These are phyloP conservation scores for Cyanoderma ruficeps DNA, from an alignment of 2,113 vertebrate genomes.

Conservation along the genomic window DNA sequence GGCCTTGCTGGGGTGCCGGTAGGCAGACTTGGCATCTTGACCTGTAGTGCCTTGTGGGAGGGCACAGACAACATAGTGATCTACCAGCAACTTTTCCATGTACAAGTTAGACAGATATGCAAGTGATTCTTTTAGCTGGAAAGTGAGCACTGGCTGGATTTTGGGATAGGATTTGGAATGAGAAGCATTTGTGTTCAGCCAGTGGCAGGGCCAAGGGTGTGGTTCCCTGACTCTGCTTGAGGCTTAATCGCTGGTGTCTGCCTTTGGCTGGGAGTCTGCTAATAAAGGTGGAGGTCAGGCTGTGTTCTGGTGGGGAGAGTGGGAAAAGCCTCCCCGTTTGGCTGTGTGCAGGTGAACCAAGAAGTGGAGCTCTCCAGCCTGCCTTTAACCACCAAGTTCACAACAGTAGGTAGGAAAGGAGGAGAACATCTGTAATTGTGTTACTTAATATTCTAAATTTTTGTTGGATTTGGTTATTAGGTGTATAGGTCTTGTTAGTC, in stretches of 20 bases:
- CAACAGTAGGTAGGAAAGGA: not conserved
- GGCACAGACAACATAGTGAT: not conserved
- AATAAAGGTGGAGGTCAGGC: not conserved
- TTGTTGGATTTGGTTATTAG: not conserved
- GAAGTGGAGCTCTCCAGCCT: not conserved
- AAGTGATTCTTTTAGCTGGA: not conserved
- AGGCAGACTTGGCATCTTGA: not conserved
- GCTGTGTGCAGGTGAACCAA: not conserved
- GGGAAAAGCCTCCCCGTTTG: accelerated
- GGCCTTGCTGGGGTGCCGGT: not conserved
- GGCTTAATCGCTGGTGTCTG: not conserved
- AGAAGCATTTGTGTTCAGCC: not conserved
- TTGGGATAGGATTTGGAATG: not conserved
- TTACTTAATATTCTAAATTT: not conserved
- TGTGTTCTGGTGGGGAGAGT: not conserved
- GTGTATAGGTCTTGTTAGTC: not conserved
- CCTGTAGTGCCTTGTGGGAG: not conserved
- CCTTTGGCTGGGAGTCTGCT: not conserved
- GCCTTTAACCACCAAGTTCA: not conserved
- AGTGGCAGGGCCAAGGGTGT: conserved; percentile 37
- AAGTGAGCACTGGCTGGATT: not conserved
- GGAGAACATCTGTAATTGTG: not conserved
- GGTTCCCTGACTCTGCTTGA: not conserved
- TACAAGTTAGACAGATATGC: not conserved
- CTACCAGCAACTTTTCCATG: not conserved